Percentiles rank a stretch among this genome's conserved stretches.
Evolutionary conservation across 2,797 vertebrate species (phyloP).

Genomic region (Clarias fuscus): DNA sequence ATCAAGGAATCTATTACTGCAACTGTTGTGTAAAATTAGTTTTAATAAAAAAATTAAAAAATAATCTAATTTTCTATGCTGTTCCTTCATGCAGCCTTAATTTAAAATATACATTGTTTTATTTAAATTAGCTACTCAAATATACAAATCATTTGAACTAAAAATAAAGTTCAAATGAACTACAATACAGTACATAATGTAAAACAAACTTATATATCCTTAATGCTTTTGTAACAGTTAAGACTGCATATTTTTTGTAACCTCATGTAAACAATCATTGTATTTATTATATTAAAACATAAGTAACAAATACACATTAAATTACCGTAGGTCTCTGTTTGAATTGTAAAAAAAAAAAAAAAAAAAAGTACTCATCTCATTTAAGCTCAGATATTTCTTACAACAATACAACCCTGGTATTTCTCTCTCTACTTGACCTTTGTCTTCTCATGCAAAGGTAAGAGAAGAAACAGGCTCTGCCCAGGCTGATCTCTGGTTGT

Average conservation of each 20-base stretch:
- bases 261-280: background rate
- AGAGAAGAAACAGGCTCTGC: background rate
- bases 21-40: background rate
- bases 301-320: background rate
- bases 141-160: too few relatives aligned
- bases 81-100: background rate
- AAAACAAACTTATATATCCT: too few relatives aligned
- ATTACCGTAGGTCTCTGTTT: background rate
- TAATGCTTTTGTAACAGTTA: background rate
- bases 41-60: background rate
- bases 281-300: conserved; percentile 5
- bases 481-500: background rate
- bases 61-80: background rate
- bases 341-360: background rate
- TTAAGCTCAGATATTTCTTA: background rate
- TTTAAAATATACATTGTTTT: background rate
- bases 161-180: background rate
- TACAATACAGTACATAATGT: background rate
- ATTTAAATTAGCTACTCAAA: background rate
- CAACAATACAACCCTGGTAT: background rate
- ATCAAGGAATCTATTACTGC: background rate
- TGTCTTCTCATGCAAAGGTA: background rate
- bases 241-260: background rate
- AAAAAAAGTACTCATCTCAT: background rate
- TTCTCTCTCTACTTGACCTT: background rate